A percentile compares a stretch with the other conserved stretches of the same genome.
Evolutionary conservation across 1,140 invertebrate species (phyloP).

Genomic region (Trialeurodes vaporariorum): DNA sequence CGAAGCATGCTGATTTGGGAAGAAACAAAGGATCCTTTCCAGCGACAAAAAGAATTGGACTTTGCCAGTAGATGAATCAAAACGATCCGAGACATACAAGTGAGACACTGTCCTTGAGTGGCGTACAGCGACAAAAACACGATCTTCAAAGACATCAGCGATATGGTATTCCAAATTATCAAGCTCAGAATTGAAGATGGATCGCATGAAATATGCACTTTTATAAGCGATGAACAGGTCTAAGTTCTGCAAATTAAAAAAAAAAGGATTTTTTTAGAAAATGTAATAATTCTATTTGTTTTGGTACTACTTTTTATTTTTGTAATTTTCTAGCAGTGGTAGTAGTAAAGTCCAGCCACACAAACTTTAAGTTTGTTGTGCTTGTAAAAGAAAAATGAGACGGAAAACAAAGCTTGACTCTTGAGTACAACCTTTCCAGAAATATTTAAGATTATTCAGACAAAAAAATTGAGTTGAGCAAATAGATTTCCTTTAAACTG

Average conservation of each 20-base stretch:
- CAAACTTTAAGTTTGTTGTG: too few relatives aligned
- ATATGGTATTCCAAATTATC: conserved; percentile 61
- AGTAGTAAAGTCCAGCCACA: too few relatives aligned
- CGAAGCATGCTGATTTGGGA: conserved; percentile 62
- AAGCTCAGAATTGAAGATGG: conserved; percentile 58
- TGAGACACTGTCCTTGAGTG: conserved; percentile 60
- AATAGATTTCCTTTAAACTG: too few relatives aligned
- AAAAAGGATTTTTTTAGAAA: too few relatives aligned
- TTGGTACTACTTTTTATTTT: too few relatives aligned
- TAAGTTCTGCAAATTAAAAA: conserved; percentile 44
- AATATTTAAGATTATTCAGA: too few relatives aligned
- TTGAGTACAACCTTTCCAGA: too few relatives aligned
- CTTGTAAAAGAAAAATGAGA: too few relatives aligned
- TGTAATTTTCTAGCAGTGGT: too few relatives aligned
- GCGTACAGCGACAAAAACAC: conserved; percentile 71
- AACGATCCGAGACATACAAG: conserved; percentile 60
- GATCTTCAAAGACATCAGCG: conserved; percentile 65
- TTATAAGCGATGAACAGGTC: conserved; percentile 69
- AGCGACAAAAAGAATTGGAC: conserved; percentile 65
- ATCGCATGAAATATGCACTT: conserved; percentile 49
- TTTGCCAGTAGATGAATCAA: conserved; percentile 33
- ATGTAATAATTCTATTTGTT: too few relatives aligned
- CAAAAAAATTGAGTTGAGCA: too few relatives aligned
- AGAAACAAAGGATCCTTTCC: conserved; percentile 69
- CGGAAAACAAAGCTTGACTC: too few relatives aligned